phyloP scores from a whole-genome alignment of 2,113 vertebrate genomes.

The Protobothrops flavoviridis region DNA sequence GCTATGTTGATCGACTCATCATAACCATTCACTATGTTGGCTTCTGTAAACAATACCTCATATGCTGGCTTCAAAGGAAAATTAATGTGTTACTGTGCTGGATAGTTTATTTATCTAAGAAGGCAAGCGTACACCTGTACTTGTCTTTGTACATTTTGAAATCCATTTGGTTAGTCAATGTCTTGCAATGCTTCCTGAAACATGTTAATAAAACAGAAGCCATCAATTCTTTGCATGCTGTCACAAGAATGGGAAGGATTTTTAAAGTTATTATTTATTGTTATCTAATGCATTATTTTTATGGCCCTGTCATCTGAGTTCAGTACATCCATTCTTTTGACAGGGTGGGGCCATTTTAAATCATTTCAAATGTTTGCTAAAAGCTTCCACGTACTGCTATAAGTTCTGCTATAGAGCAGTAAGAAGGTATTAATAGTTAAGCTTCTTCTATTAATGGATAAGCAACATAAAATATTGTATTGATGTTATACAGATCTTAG shows the following conservation, averaged over 20 bases:
- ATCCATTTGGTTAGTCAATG: slow-evolving; percentile 49
- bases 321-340: slow-evolving; percentile 31
- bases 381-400: slow-evolving; percentile 19
- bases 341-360: slow-evolving; percentile 37
- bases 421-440: slow-evolving; percentile 49
- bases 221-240: slow-evolving; percentile 29
- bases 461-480: slow-evolving; percentile 53
- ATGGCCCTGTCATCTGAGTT: slow-evolving; percentile 16
- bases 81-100: slow-evolving; percentile 50
- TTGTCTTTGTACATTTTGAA: slow-evolving; percentile 39
- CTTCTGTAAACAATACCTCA: slow-evolving; percentile 28
- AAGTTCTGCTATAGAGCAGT: slow-evolving; percentile 48
- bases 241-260: slow-evolving; percentile 15
- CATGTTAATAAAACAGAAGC: slow-evolving; percentile 26
- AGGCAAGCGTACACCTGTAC: slow-evolving; percentile 32
- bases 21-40: slow-evolving; percentile 32
- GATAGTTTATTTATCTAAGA: slow-evolving; percentile 43
- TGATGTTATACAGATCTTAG: slow-evolving; percentile 34
- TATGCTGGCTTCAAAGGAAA: neutral
- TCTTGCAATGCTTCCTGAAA: slow-evolving; percentile 52
- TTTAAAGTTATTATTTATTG: slow-evolving; percentile 4
- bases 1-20: slow-evolving; percentile 23
- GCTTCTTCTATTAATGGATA: slow-evolving; percentile 28
- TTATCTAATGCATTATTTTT: slow-evolving; percentile 40
- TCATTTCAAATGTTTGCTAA: slow-evolving; percentile 39